These are phyloP conservation scores for Pempheris klunzingeri DNA, from an alignment of 2,797 vertebrate species.

Conservation along the genomic window DNA sequence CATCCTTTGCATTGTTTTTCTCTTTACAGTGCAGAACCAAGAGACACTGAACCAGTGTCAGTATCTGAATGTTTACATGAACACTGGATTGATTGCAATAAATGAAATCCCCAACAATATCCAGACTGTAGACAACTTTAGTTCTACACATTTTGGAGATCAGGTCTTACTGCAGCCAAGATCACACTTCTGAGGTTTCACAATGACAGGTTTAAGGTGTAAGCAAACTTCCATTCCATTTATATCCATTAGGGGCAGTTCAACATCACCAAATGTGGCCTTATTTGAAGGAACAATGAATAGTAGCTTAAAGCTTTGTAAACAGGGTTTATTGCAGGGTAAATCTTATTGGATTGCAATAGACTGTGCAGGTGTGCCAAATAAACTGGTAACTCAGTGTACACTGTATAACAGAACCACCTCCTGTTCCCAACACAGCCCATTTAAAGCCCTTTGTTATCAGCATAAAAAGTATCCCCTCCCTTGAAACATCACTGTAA, in stretches of 20 bases:
- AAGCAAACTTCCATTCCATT: not conserved
- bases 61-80: slow-evolving; percentile 6
- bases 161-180: not conserved
- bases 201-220: not conserved
- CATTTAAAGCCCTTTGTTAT: slow-evolving; percentile 39
- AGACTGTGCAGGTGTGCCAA: slow-evolving; percentile 8
- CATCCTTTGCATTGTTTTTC: slow-evolving; percentile 10
- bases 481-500: slow-evolving; percentile 49
- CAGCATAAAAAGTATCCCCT: slow-evolving; percentile 22
- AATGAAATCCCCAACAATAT: not conserved
- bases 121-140: not conserved
- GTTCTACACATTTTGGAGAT: not conserved
- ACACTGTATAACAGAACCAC: slow-evolving; percentile 7
- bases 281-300: not conserved
- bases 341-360: slow-evolving; percentile 6
- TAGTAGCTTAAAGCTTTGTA: not conserved
- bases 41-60: not conserved
- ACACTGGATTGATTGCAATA: not conserved
- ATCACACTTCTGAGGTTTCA: not conserved
- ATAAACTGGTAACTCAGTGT: slow-evolving; percentile 31
- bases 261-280: not conserved
- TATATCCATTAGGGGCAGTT: not conserved
- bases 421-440: slow-evolving; percentile 16
- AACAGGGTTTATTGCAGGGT: slow-evolving; percentile 10
- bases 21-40: not conserved